These are phyloP conservation scores for Listronotus bonariensis DNA, from an alignment of 1,140 invertebrate species.

Conservation along the genomic window DNA sequence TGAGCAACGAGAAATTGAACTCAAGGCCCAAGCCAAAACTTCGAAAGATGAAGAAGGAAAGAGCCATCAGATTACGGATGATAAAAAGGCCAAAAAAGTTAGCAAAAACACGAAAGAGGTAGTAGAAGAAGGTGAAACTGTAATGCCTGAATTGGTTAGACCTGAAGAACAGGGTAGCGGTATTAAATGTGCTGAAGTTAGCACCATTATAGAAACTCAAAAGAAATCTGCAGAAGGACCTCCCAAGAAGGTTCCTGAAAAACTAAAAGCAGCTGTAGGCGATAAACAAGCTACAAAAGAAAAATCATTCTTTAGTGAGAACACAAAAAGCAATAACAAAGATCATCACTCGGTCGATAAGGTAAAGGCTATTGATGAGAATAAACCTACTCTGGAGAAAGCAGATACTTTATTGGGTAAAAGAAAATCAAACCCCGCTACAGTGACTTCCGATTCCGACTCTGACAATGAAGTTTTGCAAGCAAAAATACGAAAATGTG, in stretches of 20 bases:
- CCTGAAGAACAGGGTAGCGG: too few relatives aligned
- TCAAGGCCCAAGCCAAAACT: conserved; percentile 56
- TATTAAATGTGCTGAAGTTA: not conserved
- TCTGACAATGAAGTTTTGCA: conserved; percentile 28
- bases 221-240: conserved; percentile 7
- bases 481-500: conserved; percentile 19
- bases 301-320: not conserved
- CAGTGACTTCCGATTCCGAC: conserved; percentile 7
- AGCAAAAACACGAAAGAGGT: conserved; percentile 20
- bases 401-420: not conserved
- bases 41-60: conserved; percentile 52
- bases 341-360: not conserved
- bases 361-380: too few relatives aligned
- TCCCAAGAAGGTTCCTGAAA: conserved; percentile 1
- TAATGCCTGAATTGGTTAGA: too few relatives aligned
- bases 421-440: conserved; percentile 9
- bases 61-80: conserved; percentile 36
- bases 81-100: conserved; percentile 32
- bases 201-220: not conserved
- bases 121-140: not conserved
- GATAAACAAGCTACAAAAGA: not conserved
- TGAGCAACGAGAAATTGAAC: conserved; percentile 66
- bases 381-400: not conserved
- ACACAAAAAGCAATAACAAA: not conserved
- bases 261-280: not conserved